Evolutionary conservation across 2,113 vertebrate genomes (phyloP), one percentile per base, ranked within the genome.

Genomic region (Hystrix cristata): DNA sequence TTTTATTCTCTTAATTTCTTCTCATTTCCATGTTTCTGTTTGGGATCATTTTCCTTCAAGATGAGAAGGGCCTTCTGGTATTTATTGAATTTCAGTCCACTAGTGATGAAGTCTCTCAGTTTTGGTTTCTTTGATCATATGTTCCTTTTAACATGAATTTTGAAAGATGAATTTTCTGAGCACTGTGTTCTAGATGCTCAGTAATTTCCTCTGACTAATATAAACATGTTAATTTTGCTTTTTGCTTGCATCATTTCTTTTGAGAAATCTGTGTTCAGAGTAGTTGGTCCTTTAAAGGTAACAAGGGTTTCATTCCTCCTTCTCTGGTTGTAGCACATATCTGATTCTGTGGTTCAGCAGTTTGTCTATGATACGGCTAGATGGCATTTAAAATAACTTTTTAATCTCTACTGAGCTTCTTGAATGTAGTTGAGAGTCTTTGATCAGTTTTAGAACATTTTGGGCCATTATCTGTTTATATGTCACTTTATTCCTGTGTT

Each of bases 121-220:
- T 89, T 84, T 89, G 51, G 14, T 84, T 92, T 85, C 62, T 95
- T 95, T 85, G 29, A 23, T 57, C 83, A 83, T 91, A 7, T 64
- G 87, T 79, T 84, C 71, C 23, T 91, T 86, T 94, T 59, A 78
- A 3, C 43, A 46, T 74, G 21, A 74, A 67, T 60, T 90, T 95
- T 85, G 65, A 87, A 82, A 53, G 31, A 43, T 95, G 43, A 71
- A 64, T 91, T 95, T 90, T 46, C 25, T 87, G 59, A 27, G 48
- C 15, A 21, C 25, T 60, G 78, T 86, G 53, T 67, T 90, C 15
- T 38, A 57, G 21, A 83, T 95, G 46, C 46, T 23, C 85, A 53
- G 67, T 38, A 65, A 55, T 81, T 76, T 87, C 76, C 34, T 81
- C 76, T 82, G 59, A 55, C 29, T 55, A 25, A 46, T 90, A 51